Base-by-base conservation (phyloP, 2,888 invertebrate species). In the Abrostola triplasia region DNA sequence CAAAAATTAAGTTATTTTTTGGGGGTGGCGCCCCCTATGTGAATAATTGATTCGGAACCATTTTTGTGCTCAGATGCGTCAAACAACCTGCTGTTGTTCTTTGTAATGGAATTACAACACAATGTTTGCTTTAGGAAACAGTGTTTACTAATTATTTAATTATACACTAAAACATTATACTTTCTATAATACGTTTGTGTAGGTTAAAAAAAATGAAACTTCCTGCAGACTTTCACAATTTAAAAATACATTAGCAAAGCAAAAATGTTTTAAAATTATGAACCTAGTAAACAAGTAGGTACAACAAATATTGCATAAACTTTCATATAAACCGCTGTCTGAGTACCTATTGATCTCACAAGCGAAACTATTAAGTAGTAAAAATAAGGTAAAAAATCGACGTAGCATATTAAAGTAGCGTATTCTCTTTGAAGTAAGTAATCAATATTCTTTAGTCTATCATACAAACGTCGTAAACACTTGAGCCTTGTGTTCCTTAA, bases 31-130 rank as follows among this genome's bases (percentile, higher is more conserved):
- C 58, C 35, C 42, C 61, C 51, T 44, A 52, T 64, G 56, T 65
- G 61, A 79, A 75, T 79, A 75, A 73, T 75, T 67, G 60, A 77
- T 79, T 64, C 58, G 61, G 64, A 64, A 64, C 59, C 59, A 52
- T 62, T 67, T 63, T 64, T 55, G 61, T 61, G 68, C 68, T 73
- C 35, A 13, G 64, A 73, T 69, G 69, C 36, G 6, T 7, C 59
- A 58, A 64, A 64, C 59, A 58, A 55, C 73, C 44, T 24, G 44
- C 13, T 53, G 51, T 40, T 10, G 9, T 48, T 51, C 68, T 47
- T 5, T 35, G 36, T 35, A 41, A 49, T 6, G 11, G 12, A 47
- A 36, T 51, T 7, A 24, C 35, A 57, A 67, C 42, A 67, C 44
- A 49, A 70, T 36, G 53, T 42, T 59, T 70, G 12, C 54, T 38